These are phyloP conservation scores for Molanna angustata DNA, from an alignment of 2,888 invertebrate species.

Conservation along the genomic window DNA sequence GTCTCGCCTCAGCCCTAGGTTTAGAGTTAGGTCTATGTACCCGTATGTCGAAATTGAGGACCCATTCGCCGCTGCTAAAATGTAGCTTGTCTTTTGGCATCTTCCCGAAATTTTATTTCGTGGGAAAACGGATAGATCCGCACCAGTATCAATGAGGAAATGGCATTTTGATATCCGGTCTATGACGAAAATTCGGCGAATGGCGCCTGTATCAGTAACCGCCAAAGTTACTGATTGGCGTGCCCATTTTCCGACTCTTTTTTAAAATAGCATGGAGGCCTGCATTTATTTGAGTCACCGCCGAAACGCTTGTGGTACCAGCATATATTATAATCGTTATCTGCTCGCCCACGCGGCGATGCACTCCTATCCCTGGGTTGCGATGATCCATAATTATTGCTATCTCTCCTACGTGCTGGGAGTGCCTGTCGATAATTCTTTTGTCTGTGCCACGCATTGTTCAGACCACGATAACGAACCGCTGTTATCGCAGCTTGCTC, in stretches of 20 bases:
- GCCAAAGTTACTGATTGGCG: not conserved
- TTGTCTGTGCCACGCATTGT: too few relatives aligned
- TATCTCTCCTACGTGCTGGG: too few relatives aligned
- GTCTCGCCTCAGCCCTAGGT: not conserved
- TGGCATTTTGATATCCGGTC: conserved; percentile 32
- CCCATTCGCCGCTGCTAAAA: conserved; percentile 1
- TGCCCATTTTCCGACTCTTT: not conserved
- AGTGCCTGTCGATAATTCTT: too few relatives aligned
- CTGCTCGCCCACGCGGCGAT: not conserved
- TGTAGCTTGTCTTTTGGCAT: not conserved
- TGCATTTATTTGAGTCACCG: conserved; percentile 18
- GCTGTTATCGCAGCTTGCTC: too few relatives aligned
- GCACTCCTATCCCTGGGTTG: not conserved
- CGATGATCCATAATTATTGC: too few relatives aligned
- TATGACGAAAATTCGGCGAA: conserved; percentile 35
- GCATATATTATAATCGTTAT: conserved; percentile 4
- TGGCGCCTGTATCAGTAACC: not conserved
- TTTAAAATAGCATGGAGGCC: conserved; percentile 23
- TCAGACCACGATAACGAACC: too few relatives aligned
- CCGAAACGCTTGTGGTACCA: conserved; percentile 29
- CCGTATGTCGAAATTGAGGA: not conserved
- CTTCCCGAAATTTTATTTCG: not conserved
- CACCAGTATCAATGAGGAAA: conserved; percentile 33
- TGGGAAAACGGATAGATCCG: conserved; percentile 32
- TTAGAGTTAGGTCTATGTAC: not conserved